Percentiles rank a stretch among this genome's conserved stretches.
These are phyloP conservation scores for Lycodopsis pacificus DNA, from an alignment of 2,797 vertebrate genomes.

Conservation along the genomic window DNA sequence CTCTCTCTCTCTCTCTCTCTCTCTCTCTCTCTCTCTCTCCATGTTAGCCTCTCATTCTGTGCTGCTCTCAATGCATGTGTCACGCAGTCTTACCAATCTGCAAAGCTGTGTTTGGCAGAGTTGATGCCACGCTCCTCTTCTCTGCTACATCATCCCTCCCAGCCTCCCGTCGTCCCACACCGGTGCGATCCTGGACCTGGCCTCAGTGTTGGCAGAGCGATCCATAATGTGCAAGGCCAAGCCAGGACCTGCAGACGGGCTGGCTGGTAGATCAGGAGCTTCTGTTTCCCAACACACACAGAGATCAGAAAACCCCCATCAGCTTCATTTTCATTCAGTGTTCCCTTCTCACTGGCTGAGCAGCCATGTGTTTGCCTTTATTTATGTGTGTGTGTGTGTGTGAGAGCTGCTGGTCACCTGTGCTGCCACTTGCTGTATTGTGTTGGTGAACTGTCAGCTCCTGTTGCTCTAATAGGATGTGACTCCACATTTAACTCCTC, in stretches of 20 bases:
- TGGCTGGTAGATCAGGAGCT: conserved; percentile 28
- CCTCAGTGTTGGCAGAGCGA: not conserved
- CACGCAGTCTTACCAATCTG: conserved; percentile 12
- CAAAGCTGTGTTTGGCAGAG: conserved; percentile 16
- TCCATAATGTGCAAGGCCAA: conserved; percentile 1
- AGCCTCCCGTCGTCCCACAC: not conserved
- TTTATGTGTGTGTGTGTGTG: conserved; percentile 12
- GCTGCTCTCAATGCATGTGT: conserved; percentile 14
- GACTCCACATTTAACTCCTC: conserved; percentile 35
- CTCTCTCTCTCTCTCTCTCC: not conserved
- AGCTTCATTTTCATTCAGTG: conserved; percentile 56
- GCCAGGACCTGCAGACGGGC: conserved; percentile 13
- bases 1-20: conserved; percentile 5
- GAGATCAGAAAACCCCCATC: conserved; percentile 44
- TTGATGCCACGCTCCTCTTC: conserved; percentile 9
- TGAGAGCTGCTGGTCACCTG: not conserved
- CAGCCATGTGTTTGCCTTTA: conserved; percentile 10
- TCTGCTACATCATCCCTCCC: conserved; percentile 14
- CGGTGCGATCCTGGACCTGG: conserved; percentile 8
- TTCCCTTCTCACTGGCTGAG: conserved; percentile 36
- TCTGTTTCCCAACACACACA: conserved; percentile 29
- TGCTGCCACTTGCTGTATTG: conserved; percentile 28
- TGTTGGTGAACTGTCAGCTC: conserved; percentile 23
- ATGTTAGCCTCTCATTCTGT: conserved; percentile 17
- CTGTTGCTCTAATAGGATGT: conserved; percentile 34